These are phyloP conservation scores for Littorina saxatilis DNA, from an alignment of 1,140 invertebrate genomes.

Conservation along the genomic window DNA sequence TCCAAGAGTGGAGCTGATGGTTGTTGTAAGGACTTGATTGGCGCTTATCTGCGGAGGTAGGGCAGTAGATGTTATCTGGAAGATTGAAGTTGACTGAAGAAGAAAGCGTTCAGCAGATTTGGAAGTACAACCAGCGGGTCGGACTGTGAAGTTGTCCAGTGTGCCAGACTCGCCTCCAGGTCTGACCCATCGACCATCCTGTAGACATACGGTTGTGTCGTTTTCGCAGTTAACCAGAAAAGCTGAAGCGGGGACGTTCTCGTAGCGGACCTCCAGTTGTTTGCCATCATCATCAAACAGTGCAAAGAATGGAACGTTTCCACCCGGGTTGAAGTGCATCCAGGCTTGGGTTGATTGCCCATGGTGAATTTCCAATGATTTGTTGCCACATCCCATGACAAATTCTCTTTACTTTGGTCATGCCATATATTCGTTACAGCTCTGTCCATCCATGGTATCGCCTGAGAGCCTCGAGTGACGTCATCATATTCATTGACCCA, in stretches of 20 bases:
- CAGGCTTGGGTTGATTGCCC: too few relatives aligned
- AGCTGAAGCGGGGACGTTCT: constrained; percentile 8
- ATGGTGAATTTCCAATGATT: too few relatives aligned
- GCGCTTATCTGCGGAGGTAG: not conserved
- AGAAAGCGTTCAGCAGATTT: not conserved
- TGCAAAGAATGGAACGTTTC: not conserved
- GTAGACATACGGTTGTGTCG: not conserved
- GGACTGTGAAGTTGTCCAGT: not conserved
- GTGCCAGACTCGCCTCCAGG: not conserved
- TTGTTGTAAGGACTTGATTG: not conserved
- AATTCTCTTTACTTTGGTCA: too few relatives aligned
- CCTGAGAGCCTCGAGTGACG: too few relatives aligned
- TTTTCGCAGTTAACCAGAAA: not conserved
- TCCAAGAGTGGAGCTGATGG: too few relatives aligned
- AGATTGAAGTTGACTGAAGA: not conserved
- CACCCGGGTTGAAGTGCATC: constrained; percentile 15
- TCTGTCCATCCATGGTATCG: too few relatives aligned
- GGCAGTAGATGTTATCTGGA: not conserved
- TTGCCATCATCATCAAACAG: constrained; percentile 17
- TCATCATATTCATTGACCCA: too few relatives aligned
- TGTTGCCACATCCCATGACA: too few relatives aligned
- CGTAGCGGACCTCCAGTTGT: not conserved
- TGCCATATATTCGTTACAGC: too few relatives aligned
- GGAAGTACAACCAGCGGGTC: not conserved
- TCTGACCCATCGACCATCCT: not conserved